These are phyloP conservation scores for Odobenus rosmarus DNA, from an alignment of 2,113 vertebrate genomes.

Conservation along the genomic window DNA sequence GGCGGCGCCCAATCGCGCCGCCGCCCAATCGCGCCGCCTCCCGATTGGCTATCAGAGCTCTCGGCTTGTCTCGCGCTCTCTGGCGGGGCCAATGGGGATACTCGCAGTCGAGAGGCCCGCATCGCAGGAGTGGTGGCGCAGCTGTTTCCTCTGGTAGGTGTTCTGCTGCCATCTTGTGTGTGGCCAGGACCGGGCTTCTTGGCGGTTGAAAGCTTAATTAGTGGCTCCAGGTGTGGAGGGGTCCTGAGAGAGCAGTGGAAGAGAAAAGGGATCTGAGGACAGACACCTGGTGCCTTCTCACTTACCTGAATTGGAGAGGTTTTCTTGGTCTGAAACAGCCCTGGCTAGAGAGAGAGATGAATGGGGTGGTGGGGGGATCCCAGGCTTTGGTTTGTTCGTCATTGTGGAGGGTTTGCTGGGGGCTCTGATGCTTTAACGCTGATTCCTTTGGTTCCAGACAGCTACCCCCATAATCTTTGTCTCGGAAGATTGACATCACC, in stretches of 20 bases:
- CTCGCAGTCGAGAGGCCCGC: background rate
- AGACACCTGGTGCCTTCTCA: background rate
- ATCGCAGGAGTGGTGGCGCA: slow-evolving; percentile 31
- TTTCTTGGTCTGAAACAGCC: background rate
- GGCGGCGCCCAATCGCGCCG: background rate
- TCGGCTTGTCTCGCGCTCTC: slow-evolving; percentile 52
- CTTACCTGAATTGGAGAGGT: background rate
- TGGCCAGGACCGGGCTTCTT: background rate
- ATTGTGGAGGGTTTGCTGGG: background rate
- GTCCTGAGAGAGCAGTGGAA: background rate
- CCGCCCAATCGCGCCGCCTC: background rate
- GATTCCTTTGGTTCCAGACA: background rate
- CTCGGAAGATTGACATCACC: background rate
- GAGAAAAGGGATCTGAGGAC: accelerated
- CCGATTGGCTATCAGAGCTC: slow-evolving; percentile 54
- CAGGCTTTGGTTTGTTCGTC: background rate
- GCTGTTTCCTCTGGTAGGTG: slow-evolving; percentile 55
- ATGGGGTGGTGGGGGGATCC: background rate
- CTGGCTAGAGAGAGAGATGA: background rate
- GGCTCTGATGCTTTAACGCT: background rate
- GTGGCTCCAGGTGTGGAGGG: accelerated
- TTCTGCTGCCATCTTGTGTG: slow-evolving; percentile 58
- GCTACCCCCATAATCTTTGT: background rate
- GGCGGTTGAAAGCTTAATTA: accelerated
- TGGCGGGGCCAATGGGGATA: slow-evolving; percentile 61